Conservation (phyloP, 2,888 invertebrate genomes). For the Pharmacophagus antenor region DNA sequence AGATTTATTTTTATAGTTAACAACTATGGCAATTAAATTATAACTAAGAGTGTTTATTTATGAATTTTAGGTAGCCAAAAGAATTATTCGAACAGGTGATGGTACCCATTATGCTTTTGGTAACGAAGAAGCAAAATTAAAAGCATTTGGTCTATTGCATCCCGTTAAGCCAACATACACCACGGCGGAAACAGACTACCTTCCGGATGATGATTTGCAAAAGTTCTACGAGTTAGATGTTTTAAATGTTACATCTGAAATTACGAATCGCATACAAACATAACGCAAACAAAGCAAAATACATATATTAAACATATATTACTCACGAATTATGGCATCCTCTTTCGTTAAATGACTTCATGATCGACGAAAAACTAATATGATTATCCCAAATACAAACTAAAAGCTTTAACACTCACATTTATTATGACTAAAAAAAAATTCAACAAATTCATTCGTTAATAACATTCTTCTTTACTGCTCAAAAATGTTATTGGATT, state of each 20-base stretch:
- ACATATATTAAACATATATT: too few species aligned
- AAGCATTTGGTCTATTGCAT: slow-evolving; percentile 57
- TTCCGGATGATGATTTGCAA: slow-evolving; percentile 59
- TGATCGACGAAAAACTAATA: too few species aligned
- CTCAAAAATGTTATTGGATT: neutral
- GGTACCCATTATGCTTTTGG: slow-evolving; percentile 81
- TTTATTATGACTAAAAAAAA: too few species aligned
- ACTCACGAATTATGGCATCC: too few species aligned
- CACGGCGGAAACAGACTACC: slow-evolving; percentile 48
- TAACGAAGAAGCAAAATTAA: slow-evolving; percentile 51
- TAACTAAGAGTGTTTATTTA: too few species aligned
- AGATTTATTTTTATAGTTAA: too few species aligned
- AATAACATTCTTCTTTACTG: neutral
- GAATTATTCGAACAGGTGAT: slow-evolving; percentile 83
- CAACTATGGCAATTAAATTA: too few species aligned
- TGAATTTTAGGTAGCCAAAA: slow-evolving; percentile 67
- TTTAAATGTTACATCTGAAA: slow-evolving; percentile 34
- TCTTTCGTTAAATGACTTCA: too few species aligned
- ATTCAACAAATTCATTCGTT: neutral
- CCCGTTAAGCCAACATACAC: slow-evolving; percentile 68
- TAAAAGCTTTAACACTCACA: too few species aligned
- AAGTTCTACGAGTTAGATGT: slow-evolving; percentile 61
- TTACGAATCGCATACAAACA: too few species aligned
- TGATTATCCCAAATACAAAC: too few species aligned
- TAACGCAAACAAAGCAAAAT: neutral